phyloP scores from a whole-genome alignment of 1,140 invertebrate species.

The Drosophila persimilis region DNA sequence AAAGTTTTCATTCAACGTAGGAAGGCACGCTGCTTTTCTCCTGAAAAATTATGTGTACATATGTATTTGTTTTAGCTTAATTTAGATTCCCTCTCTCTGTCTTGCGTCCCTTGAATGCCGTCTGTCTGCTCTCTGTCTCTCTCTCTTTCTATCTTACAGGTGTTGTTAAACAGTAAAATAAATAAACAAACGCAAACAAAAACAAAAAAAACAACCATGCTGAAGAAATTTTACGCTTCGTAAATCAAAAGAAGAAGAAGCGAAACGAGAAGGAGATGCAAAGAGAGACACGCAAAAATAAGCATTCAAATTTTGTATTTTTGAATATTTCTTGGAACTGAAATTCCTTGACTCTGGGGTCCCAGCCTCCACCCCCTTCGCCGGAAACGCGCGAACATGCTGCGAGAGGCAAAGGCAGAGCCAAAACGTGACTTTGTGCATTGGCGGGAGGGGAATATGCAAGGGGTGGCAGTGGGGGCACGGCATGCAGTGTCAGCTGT shows the following conservation, averaged over 20 bases:
- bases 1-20: constrained; percentile 34
- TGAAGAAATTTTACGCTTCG: constrained; percentile 75
- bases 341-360: constrained; percentile 56
- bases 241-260: constrained; percentile 50
- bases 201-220: constrained; percentile 40
- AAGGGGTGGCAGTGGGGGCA: constrained; percentile 5
- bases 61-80: constrained; percentile 71
- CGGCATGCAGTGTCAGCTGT: constrained; percentile 47
- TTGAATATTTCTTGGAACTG: constrained; percentile 79
- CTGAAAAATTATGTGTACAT: constrained; percentile 65
- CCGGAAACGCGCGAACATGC: constrained; percentile 31
- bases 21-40: constrained; percentile 34
- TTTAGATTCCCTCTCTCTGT: constrained; percentile 51
- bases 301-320: constrained; percentile 80
- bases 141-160: constrained; percentile 43
- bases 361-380: neutral
- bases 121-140: constrained; percentile 3
- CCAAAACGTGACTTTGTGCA: constrained; percentile 68
- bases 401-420: neutral
- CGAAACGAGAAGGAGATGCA: constrained; percentile 28
- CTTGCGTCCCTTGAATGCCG: neutral
- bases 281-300: constrained; percentile 28
- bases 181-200: constrained; percentile 71
- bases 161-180: constrained; percentile 79
- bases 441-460: neutral